Base-by-base conservation (phyloP, 2,797 vertebrate species). In the Cichlasoma orientale region DNA sequence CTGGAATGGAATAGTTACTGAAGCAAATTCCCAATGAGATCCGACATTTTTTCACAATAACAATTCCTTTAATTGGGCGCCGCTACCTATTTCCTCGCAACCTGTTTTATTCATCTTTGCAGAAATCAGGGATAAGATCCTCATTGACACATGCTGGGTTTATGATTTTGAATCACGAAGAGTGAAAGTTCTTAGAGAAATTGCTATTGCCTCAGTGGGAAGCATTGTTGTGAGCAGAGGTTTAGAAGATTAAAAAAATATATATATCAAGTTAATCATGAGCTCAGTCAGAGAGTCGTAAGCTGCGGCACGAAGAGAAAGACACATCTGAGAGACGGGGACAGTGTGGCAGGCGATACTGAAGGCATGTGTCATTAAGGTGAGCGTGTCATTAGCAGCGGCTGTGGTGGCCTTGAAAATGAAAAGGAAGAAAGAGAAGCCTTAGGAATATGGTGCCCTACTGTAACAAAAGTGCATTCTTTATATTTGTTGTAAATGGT, bases 1-100 rank as follows among this genome's bases (percentile, higher is more conserved):
- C 87, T 78, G 83, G 86, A 92, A 94, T 91, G 86, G 90, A 88
- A 94, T 90, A 89, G 91, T 93, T 94, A 93, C 84, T 90, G 92
- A 89, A 91, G 93, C 91, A 91, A 92, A 93, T 89, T 92, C 87
- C 86, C 72, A 72, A 91, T 89, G 85, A 87, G 86, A 93, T 90
- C 80, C 83, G 56, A 72, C 69, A 29, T 86, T 85, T 82, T 91
- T 93, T 93, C 91, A 93, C 92, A 95, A 94, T 91, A 93, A 93
- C 90, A 90, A 91, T 95, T 94, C 91, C 89, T 93, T 94, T 94
- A 95, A 95, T 95, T 94, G 92, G 83, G 78, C 90, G 88, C 92
- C 86, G 77, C 80, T 80, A 77, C 81, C 78, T 85, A 74, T 86
- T 88, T 88, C 76, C 73, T 74, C 41, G 41, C 77, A 89, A 92